Base-by-base conservation (phyloP, 2,888 invertebrate genomes). In the Agrochola lota region DNA sequence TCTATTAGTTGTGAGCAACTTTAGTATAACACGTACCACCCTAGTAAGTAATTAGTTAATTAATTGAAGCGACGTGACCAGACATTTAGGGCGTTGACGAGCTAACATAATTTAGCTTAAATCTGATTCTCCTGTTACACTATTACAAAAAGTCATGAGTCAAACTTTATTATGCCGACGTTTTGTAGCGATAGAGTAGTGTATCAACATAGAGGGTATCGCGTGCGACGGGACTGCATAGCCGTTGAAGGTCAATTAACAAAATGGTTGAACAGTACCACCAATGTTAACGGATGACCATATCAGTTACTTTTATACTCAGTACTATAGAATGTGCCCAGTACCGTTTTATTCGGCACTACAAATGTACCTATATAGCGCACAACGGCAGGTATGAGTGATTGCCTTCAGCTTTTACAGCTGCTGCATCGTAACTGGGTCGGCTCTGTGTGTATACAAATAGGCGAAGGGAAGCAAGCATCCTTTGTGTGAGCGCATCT, bases 31-130 rank as follows among this genome's bases (percentile, higher is more conserved):
- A 57, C 26, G 75, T 78, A 76, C 71, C 73, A 59, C 35, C 26
- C 30, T 26, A 57, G 52, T 73, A 62, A 60, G 52, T 74, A 62
- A 20, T 52, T 74, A 66, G 59, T 76, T 64, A 76, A 77, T 79
- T 74, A 75, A 85, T 71, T 77, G 71, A 83, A 71, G 30, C 12
- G 40, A 59, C 43, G 75, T 71, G 77, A 85, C 63, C 55, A 40
- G 64, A 26, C 57, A 62, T n/a, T 30, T 30, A 26, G 66, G 69
- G 71, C 52, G 71, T 62, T 57, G 71, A 60, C n/a, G 59, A 52
- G 6, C 20, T 23, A 23, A 46, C 46, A 30, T 26, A 73, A 73
- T 49, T 20, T 40, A 20, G 11, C 43, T n/a, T 68, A 35, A 55
- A 35, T 57, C 6, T 35, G 17, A 55, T n/a, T 17, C 35, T 35